Base-by-base conservation (phyloP, 2,113 vertebrate genomes). In the Eudyptes chrysolophus region DNA sequence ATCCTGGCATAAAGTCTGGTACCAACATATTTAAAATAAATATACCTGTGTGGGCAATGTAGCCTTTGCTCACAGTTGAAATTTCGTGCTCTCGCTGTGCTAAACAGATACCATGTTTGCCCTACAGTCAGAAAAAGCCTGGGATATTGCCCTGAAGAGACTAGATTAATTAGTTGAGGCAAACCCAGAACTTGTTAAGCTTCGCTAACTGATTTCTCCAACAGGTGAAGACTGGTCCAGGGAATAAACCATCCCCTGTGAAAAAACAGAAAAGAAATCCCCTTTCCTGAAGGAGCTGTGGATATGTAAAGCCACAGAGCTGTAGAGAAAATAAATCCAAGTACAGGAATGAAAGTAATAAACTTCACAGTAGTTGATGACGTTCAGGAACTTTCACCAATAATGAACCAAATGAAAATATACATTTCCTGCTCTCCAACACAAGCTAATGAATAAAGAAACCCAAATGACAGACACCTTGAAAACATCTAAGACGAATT, bases 401-500 rank as follows among this genome's bases (percentile, higher is more conserved):
- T 34, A 95, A 27, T 21, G 12, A 94, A 90, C 21, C 34, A 80
- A 92, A 92, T 54, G 8, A 92, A 95, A 92, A 92, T 3, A 69
- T 0, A 38, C 4, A 26, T 84, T 86, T 87, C 36, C 5, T 89
- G 17, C 51, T 94, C 62, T 62, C 34, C 44, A 49, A 49, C 7
- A 68, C 42, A 84, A 90, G 18, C 4, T 66, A 66, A 90, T 34
- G 25, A 87, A 84, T 40, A 81, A 84, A 96, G 79, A 95, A 94
- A 87, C 6, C 2, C 40, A 38, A 93, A 95, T 55, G 64, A 94
- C 81, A 92, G 83, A 90, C 94, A 89, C 77, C 62, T 96, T 94
- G 91, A 95, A 96, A 92, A 79, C 71, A 90, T 75, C 61, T 60
- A 90, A 95, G 80, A 94, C 71, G 92, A 82, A 58, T 90, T 94